Evolutionary conservation across 2,113 vertebrate genomes (phyloP), one percentile per base, ranked within the genome.

Genomic region (Willisornis vidua): DNA sequence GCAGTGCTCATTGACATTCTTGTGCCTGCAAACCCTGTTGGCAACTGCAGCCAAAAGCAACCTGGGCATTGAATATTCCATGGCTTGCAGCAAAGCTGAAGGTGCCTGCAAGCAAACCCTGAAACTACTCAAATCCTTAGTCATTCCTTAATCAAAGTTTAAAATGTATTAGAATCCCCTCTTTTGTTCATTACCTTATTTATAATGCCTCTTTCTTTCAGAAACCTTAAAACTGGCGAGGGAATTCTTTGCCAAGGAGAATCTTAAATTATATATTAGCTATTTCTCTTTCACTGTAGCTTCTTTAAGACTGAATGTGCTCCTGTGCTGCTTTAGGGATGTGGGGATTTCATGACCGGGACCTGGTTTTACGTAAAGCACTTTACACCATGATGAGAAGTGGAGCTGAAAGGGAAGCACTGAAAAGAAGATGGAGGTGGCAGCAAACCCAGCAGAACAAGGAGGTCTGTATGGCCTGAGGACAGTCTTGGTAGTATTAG

Each of bases 401-500:
- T 1, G 99, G 99, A 24, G 98, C 99, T 0, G 99, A 99, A 98
- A 98, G 98, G 88, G 99, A 99, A 67, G 99, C 99, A 49, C 97
- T 99, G 95, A 99, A 99, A 97, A 98, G 99, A 91, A 98, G 99
- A 89, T 99, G 99, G 99, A 98, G 99, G 87, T 99, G 99, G 99
- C 99, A 99, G 88, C 99, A 99, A 97, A 99, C 99, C 1, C 99
- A 99, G 93, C 99, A 99, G 97, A 99, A 99, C 97, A 99, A 99
- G 90, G 99, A 99, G 99, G 99, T 99, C 49, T 86, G 98, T 95
- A 22, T 68, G 41, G 65, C 26, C n/a, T 35, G 16, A 59, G 70
- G 39, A 49, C 39, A 80, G 10, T 19, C 35, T 63, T 31, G 25
- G 59, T 68, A 49, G 68, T 55, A 12, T 33, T 2, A 37, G 41